Evolutionary conservation across 2,797 vertebrate genomes (phyloP).

Genomic region (Myotis findleyi): DNA sequence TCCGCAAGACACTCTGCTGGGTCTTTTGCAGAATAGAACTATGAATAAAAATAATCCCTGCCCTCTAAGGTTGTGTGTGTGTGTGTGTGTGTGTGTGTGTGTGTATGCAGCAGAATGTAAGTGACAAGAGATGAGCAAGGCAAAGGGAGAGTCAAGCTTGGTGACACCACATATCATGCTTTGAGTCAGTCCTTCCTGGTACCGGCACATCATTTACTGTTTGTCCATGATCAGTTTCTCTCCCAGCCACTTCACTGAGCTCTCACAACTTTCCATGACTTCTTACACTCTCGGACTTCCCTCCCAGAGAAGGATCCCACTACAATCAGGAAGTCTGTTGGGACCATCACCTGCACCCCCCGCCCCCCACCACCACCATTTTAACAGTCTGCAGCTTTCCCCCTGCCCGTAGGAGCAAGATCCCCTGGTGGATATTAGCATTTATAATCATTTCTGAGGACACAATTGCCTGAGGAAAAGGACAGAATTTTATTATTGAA

Average conservation of each 20-base stretch:
- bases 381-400: background rate
- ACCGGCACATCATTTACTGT: background rate
- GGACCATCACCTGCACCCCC: background rate
- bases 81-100: no score
- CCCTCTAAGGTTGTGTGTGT: background rate
- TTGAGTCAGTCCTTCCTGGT: background rate
- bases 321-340: background rate
- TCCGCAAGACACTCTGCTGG: background rate
- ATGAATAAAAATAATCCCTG: background rate
- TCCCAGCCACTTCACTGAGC: background rate
- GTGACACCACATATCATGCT: background rate
- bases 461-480: background rate
- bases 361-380: rapidly evolving
- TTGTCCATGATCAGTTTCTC: background rate
- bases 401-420: background rate
- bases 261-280: background rate
- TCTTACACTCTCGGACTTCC: background rate
- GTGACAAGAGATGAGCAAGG: background rate
- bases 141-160: background rate
- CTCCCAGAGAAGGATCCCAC: background rate
- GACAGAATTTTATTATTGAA: background rate
- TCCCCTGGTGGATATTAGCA: background rate
- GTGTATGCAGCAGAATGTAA: background rate
- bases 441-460: background rate
- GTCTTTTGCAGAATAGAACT: background rate